Conservation (phyloP, 2,797 vertebrate genomes). For the Myiothlypis coronata region DNA sequence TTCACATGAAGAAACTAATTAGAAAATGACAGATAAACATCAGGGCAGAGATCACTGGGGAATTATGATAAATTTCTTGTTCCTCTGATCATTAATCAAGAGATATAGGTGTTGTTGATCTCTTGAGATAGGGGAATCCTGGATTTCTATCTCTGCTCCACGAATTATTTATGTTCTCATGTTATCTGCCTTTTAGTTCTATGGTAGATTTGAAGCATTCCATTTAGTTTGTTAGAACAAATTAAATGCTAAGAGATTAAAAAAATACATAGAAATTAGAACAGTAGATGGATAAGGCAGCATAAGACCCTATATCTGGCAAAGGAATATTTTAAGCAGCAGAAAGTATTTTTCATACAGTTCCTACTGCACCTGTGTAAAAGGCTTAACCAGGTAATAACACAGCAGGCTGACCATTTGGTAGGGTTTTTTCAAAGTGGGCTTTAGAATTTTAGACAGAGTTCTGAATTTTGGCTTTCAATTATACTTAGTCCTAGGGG, state of each 20-base stretch:
- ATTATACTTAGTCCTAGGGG: not conserved
- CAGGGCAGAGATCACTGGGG: conserved; percentile 16
- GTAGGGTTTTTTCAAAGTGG: not conserved
- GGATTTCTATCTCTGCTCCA: not conserved
- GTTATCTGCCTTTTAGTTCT: not conserved
- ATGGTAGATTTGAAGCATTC: not conserved
- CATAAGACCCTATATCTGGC: not conserved
- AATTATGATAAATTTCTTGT: conserved; percentile 30
- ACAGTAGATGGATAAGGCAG: not conserved
- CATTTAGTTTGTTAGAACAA: not conserved
- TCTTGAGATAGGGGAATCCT: not conserved
- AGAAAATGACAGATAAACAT: conserved; percentile 50
- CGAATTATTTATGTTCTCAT: not conserved
- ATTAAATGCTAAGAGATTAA: not conserved
- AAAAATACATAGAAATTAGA: not conserved
- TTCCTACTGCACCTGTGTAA: not conserved
- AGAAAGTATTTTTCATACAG: not conserved
- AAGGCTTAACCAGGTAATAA: not conserved
- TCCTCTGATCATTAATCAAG: conserved; percentile 29
- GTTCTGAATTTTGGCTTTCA: not conserved
- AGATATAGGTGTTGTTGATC: conserved; percentile 13
- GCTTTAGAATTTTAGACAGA: not conserved
- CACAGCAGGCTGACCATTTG: not conserved
- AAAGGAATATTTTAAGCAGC: not conserved
- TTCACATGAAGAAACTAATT: conserved; percentile 11